Evolutionary conservation across 2,797 vertebrate genomes (phyloP).

Genomic region (Salmo trutta): DNA sequence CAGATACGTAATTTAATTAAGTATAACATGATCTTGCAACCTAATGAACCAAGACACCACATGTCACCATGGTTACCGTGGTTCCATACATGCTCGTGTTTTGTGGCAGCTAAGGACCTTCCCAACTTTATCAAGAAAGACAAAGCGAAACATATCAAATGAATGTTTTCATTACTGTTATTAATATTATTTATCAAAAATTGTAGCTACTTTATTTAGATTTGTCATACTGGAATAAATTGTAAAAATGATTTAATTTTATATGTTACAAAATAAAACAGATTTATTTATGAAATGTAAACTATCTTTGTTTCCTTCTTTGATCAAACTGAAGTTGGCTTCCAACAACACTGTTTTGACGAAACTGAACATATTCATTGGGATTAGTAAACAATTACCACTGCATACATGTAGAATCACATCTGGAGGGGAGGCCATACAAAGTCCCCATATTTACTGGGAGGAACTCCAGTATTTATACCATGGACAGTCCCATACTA

Average conservation of each 20-base stretch:
- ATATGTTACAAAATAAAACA: constrained; percentile 95
- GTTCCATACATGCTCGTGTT: constrained; percentile 83
- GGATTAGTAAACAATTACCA: background rate
- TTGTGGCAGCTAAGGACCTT: constrained; percentile 92
- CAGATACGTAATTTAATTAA: constrained; percentile 71
- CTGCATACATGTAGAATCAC: background rate
- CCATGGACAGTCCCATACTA: constrained; percentile 41
- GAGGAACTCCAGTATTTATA: constrained; percentile 53
- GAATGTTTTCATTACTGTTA: constrained; percentile 79
- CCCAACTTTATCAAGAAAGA: constrained; percentile 67
- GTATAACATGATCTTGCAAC: constrained; percentile 68
- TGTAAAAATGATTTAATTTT: constrained; percentile 99
- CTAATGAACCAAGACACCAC: constrained; percentile 61
- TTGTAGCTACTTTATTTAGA: constrained; percentile 92
- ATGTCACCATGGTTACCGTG: constrained; percentile 68
- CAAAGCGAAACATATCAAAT: constrained; percentile 92
- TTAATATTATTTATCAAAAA: constrained; percentile 97
- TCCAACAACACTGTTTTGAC: background rate
- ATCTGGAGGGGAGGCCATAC: constrained; percentile 3
- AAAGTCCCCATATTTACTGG: constrained; percentile 27
- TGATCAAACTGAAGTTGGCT: constrained; percentile 20
- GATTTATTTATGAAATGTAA: constrained; percentile 98
- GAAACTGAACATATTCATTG: background rate
- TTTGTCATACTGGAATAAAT: constrained; percentile 99
- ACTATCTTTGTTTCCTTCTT: constrained; percentile 54